phyloP scores from a whole-genome alignment of 2,888 invertebrate species.

The Diabrotica balteata region DNA sequence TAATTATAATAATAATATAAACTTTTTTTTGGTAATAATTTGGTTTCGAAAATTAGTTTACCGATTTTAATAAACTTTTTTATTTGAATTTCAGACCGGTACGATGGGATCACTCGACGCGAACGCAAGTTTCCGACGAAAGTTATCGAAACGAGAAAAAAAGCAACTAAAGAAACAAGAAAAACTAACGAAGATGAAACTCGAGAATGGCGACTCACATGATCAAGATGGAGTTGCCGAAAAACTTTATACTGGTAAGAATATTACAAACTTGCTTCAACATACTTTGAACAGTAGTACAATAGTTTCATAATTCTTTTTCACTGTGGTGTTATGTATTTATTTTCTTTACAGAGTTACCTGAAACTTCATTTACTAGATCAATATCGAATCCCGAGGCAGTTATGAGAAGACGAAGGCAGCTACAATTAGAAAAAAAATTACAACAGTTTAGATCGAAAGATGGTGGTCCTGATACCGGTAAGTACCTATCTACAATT shows the following conservation, averaged over 20 bases:
- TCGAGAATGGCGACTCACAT: conserved; percentile 67
- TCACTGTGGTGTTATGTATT: not conserved
- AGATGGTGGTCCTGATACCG: conserved; percentile 94
- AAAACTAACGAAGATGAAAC: conserved; percentile 81
- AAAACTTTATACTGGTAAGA: conserved; percentile 84
- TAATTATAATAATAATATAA: too few species aligned
- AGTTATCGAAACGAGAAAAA: conserved; percentile 96
- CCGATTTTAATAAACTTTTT: too few species aligned
- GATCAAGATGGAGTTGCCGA: conserved; percentile 85
- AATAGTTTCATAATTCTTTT: not conserved
- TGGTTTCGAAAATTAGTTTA: too few species aligned
- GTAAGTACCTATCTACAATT: conserved; percentile 50
- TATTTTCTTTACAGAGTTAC: conserved; percentile 73
- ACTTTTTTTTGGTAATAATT: too few species aligned
- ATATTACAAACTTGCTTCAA: too few species aligned
- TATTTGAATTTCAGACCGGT: conserved; percentile 63
- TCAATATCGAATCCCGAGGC: conserved; percentile 99
- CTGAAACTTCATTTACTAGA: conserved; percentile 97
- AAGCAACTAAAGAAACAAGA: conserved; percentile 97
- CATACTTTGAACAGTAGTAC: too few species aligned
- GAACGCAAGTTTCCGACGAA: conserved; percentile 86
- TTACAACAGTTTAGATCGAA: conserved; percentile 94
- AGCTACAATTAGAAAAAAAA: conserved; percentile 90
- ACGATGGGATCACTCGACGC: conserved; percentile 75
- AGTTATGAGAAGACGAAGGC: conserved; percentile 95